These are phyloP conservation scores for Manis crassicaudata DNA, from an alignment of 2,797 vertebrate genomes.

Conservation along the genomic window DNA sequence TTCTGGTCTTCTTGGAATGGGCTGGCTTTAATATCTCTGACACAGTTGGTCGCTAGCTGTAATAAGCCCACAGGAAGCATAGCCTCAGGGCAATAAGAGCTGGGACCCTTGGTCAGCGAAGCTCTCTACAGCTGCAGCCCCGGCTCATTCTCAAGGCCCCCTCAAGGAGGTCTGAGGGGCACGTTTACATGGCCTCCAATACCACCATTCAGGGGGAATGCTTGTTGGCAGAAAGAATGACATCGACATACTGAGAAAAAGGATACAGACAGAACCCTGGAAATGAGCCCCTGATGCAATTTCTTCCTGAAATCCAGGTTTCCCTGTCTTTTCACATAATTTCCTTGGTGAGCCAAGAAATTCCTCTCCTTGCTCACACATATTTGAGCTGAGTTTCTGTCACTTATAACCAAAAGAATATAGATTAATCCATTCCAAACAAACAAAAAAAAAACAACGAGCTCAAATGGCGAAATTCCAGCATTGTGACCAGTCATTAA, in stretches of 20 bases:
- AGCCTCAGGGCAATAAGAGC: neutral
- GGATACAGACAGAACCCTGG: neutral
- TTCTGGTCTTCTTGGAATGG: neutral
- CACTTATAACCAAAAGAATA: slow-evolving; percentile 21
- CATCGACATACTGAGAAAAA: neutral
- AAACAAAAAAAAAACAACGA: neutral
- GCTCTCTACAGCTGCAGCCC: neutral
- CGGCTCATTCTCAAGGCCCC: neutral
- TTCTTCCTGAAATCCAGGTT: slow-evolving; percentile 49
- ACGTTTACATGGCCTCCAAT: neutral
- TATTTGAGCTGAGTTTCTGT: neutral
- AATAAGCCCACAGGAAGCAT: neutral
- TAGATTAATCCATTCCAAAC: slow-evolving; percentile 15
- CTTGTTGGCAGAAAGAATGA: neutral
- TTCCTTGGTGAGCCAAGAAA: neutral
- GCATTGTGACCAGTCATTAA: neutral
- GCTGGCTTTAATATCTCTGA: neutral
- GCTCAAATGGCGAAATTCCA: slow-evolving; percentile 7
- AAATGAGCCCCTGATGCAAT: neutral
- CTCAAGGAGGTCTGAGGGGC: neutral
- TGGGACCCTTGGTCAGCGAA: neutral
- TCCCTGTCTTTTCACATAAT: neutral
- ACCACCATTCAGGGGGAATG: neutral
- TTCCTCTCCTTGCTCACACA: neutral
- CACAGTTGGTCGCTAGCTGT: neutral